phyloP scores from a whole-genome alignment of 2,888 invertebrate species.

The Drosophila eohydei region DNA sequence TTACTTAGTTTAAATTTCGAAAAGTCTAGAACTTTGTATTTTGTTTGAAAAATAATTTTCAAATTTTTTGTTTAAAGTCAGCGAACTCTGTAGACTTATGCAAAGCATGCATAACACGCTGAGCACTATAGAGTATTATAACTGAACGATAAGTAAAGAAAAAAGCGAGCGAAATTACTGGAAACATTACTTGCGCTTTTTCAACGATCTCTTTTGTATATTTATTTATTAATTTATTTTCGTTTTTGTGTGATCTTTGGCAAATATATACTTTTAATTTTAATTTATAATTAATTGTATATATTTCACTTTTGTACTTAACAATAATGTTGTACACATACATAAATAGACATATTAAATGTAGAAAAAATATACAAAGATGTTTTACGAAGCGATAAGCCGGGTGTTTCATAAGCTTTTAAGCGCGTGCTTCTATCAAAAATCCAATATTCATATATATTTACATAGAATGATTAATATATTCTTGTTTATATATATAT shows the following conservation, averaged over 20 bases:
- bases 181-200: conserved; percentile 63
- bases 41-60: too few species aligned
- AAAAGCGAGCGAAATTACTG: conserved; percentile 30
- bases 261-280: conserved; percentile 22
- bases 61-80: background rate
- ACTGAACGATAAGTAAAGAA: background rate
- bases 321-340: background rate
- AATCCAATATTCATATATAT: background rate
- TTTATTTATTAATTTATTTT: conserved; percentile 1
- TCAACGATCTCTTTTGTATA: conserved; percentile 15
- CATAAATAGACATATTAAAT: conserved; percentile 7
- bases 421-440: conserved; percentile 15
- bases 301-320: conserved; percentile 18
- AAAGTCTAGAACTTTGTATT: too few species aligned
- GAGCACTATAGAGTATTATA: background rate
- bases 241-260: conserved; percentile 14
- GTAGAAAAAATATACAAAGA: conserved; percentile 7
- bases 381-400: conserved; percentile 34
- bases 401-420: conserved; percentile 23
- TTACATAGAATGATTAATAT: background rate
- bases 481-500: background rate
- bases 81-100: too few species aligned
- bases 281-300: conserved; percentile 29
- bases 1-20: too few species aligned
- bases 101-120: background rate